Conservation (phyloP, 2,113 vertebrate genomes). For the Chaetorhynchus papuensis region DNA sequence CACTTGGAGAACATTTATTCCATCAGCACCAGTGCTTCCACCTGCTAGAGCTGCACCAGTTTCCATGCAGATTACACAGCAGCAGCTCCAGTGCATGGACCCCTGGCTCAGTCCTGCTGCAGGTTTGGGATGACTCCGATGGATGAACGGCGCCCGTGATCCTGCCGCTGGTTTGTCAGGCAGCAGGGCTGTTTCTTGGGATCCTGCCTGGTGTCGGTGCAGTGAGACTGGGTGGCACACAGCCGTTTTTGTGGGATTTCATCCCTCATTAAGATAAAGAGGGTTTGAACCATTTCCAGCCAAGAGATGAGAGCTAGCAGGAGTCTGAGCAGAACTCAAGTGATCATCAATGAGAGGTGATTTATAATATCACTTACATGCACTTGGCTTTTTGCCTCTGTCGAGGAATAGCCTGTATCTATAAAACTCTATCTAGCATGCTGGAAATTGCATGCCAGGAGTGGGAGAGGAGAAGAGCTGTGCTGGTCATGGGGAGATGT, state of each 20-base stretch:
- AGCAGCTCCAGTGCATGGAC: neutral
- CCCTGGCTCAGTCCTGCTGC: neutral
- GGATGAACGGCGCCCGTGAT: rapidly evolving
- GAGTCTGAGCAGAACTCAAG: conserved; percentile 47
- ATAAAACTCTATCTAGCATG: conserved; percentile 21
- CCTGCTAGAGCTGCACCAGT: neutral
- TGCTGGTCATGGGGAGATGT: neutral
- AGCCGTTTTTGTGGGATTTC: conserved; percentile 32
- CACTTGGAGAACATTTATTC: neutral
- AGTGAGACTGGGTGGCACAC: neutral
- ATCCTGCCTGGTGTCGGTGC: neutral
- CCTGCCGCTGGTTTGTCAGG: neutral
- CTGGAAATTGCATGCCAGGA: neutral
- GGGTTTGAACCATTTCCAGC: conserved; percentile 54
- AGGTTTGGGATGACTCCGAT: rapidly evolving
- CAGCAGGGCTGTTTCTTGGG: neutral
- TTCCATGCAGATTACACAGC: neutral
- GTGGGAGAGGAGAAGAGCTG: neutral
- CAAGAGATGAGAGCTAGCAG: conserved; percentile 14
- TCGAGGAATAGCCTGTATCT: conserved; percentile 37
- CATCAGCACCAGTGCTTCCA: neutral
- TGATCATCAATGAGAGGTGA: conserved; percentile 46
- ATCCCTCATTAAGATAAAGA: conserved; percentile 64
- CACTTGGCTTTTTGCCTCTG: conserved; percentile 47
- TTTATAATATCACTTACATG: conserved; percentile 60